Conservation (phyloP, 2,113 vertebrate genomes). For the Ramphastos sulfuratus region DNA sequence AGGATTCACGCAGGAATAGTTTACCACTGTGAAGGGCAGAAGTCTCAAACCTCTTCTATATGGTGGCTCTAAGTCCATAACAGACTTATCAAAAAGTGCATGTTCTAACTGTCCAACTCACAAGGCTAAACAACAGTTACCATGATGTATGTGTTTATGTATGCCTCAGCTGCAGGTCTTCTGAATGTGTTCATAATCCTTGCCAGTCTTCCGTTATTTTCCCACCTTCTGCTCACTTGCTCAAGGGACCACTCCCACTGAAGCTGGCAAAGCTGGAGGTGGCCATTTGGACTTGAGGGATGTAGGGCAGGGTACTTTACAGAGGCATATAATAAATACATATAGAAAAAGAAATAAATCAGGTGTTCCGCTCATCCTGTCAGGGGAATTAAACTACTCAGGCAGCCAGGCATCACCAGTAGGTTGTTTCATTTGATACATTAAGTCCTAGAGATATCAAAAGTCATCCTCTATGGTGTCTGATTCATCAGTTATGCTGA, state of each 20-base stretch:
- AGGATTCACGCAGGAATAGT: not conserved
- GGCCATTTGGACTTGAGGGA: not conserved
- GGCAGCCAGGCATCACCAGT: not conserved
- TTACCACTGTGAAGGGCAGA: not conserved
- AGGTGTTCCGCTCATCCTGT: not conserved
- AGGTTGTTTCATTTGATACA: not conserved
- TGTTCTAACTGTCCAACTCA: not conserved
- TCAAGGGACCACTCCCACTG: not conserved
- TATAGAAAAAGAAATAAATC: not conserved
- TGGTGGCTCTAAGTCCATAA: not conserved
- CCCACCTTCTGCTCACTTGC: not conserved
- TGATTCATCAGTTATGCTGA: not conserved
- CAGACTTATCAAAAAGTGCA: not conserved
- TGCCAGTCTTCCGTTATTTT: too few species aligned
- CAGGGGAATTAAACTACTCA: not conserved
- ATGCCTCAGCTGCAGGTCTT: not conserved
- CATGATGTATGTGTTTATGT: not conserved
- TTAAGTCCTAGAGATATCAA: not conserved
- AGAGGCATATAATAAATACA: not conserved
- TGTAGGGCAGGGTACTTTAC: not conserved
- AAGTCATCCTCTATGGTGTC: not conserved
- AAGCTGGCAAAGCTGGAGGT: not conserved
- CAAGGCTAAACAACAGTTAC: not conserved
- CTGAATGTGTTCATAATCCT: not conserved
- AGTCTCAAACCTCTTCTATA: not conserved